phyloP scores from a whole-genome alignment of 2,113 vertebrate species.

The Dromaius novaehollandiae region DNA sequence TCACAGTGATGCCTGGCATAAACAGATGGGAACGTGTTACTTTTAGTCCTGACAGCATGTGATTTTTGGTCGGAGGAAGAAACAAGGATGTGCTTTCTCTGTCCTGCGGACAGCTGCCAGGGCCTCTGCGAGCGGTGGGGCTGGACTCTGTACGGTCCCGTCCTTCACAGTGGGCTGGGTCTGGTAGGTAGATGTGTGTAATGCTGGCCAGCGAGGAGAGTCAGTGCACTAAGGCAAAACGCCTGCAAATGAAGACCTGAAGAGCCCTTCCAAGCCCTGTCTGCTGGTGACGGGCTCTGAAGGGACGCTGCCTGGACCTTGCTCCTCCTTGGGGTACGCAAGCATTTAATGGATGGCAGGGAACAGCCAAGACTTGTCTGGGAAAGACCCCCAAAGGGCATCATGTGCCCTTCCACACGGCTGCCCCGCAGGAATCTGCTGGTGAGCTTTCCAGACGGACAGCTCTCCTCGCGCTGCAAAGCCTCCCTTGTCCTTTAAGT shows the following conservation, averaged over 20 bases:
- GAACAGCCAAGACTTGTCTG: constrained; percentile 8
- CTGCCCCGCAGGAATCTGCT: constrained; percentile 3
- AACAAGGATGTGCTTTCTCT: not conserved
- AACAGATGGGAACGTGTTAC: not conserved
- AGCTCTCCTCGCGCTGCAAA: not conserved
- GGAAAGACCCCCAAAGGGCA: not conserved
- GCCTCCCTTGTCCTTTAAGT: not conserved
- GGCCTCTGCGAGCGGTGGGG: not conserved
- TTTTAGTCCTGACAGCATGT: not conserved
- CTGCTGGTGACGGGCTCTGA: not conserved
- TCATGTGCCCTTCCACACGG: not conserved
- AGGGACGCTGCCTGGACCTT: not conserved
- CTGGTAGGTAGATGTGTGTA: constrained; percentile 34
- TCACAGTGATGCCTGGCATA: not conserved
- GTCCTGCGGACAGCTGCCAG: not conserved
- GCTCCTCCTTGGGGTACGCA: not conserved
- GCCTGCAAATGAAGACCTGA: not conserved
- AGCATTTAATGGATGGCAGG: not conserved
- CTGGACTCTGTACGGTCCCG: not conserved
- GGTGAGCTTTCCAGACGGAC: not conserved
- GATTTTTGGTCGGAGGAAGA: constrained; percentile 24
- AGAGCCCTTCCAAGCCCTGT: not conserved
- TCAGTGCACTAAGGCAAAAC: constrained; percentile 7
- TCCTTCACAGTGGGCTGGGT: constrained; percentile 62
- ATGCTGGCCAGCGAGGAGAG: not conserved